Conservation (phyloP, 2,888 invertebrate species). For the Drosophila flavopinicola region DNA sequence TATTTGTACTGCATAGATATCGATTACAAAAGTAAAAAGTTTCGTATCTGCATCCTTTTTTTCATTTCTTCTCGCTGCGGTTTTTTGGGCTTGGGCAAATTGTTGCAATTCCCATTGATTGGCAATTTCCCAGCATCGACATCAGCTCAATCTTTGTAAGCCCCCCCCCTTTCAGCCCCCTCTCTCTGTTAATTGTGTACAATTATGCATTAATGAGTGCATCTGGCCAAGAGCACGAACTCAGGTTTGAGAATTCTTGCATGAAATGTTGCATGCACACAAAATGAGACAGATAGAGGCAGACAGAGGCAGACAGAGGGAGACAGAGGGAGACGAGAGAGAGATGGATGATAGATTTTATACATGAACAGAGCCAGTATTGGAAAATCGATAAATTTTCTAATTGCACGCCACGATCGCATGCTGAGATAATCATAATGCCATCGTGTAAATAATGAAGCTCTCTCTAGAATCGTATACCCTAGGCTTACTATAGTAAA, state of each 20-base stretch:
- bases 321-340: not conserved
- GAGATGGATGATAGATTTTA: conserved; percentile 44
- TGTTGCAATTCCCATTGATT: conserved; percentile 66
- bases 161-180: not conserved
- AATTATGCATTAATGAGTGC: conserved; percentile 80
- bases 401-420: conserved; percentile 75
- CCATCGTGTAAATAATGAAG: conserved; percentile 28
- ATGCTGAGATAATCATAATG: conserved; percentile 48
- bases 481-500: too few species aligned
- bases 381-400: conserved; percentile 75
- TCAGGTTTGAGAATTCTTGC: conserved; percentile 72
- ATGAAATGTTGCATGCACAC: conserved; percentile 71
- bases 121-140: conserved; percentile 68
- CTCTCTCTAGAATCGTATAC: conserved; percentile 15
- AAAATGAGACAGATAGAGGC: not conserved
- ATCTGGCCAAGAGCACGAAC: conserved; percentile 77
- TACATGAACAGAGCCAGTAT: conserved; percentile 57
- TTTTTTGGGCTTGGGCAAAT: conserved; percentile 46
- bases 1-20: conserved; percentile 43
- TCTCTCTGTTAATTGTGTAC: conserved; percentile 71
- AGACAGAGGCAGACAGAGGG: not conserved
- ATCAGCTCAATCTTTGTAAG: conserved; percentile 44
- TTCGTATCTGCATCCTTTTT: conserved; percentile 36
- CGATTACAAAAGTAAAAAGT: conserved; percentile 46
- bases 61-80: too few species aligned